These are phyloP conservation scores for Scaptomyza caliginosa DNA, from an alignment of 2,888 invertebrate species.

Conservation along the genomic window DNA sequence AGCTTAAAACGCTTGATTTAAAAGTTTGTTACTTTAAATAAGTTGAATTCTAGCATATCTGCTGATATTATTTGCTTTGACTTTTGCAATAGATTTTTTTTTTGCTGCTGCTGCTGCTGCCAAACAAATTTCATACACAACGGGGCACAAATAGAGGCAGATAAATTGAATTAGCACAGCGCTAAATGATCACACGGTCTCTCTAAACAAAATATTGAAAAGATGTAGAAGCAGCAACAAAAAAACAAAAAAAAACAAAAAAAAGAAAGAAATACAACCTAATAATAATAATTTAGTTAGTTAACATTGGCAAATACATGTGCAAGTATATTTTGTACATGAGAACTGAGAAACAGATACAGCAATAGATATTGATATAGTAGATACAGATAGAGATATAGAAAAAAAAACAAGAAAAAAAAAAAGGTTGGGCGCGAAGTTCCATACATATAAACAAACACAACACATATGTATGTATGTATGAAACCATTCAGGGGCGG, in stretches of 20 bases:
- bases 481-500: constrained; percentile 62
- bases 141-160: constrained; percentile 27
- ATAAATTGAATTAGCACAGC: constrained; percentile 76
- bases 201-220: constrained; percentile 60
- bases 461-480: constrained; percentile 28
- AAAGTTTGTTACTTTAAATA: not conserved
- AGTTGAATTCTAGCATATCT: not conserved
- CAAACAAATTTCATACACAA: constrained; percentile 37
- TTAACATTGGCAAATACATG: constrained; percentile 49
- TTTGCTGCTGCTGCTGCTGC: constrained; percentile 29
- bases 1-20: not conserved
- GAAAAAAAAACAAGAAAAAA: constrained; percentile 3
- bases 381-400: constrained; percentile 26
- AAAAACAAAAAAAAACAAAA: constrained; percentile 28
- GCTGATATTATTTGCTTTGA: constrained; percentile 17
- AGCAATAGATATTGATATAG: constrained; percentile 12
- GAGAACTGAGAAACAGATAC: constrained; percentile 31
- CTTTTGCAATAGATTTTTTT: constrained; percentile 25
- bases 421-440: constrained; percentile 67
- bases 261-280: constrained; percentile 24
- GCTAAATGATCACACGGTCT: constrained; percentile 82
- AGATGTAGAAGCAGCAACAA: constrained; percentile 2
- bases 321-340: constrained; percentile 34
- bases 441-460: constrained; percentile 17
- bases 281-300: constrained; percentile 53